These are phyloP conservation scores for Sinocyclocheilus maitianheensis DNA, from an alignment of 2,113 vertebrate genomes.

Conservation along the genomic window DNA sequence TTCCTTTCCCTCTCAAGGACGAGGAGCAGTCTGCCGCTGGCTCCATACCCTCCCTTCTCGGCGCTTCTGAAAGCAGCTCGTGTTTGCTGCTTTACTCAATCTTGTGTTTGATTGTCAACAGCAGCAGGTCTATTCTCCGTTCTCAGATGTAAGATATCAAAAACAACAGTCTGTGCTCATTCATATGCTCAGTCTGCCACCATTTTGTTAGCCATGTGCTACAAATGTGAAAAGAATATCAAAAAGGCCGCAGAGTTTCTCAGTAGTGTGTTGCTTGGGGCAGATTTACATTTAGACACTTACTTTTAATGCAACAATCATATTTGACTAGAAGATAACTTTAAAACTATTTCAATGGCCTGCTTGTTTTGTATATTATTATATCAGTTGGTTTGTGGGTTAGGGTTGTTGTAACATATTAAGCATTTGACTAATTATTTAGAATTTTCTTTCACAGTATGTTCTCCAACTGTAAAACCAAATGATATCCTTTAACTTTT, in stretches of 20 bases:
- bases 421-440: background rate
- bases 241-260: background rate
- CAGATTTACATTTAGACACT: background rate
- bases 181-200: background rate
- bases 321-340: background rate
- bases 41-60: background rate
- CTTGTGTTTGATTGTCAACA: slow-evolving; percentile 57
- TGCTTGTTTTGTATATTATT: background rate
- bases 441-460: background rate
- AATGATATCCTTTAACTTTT: background rate
- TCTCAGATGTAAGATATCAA: slow-evolving; percentile 31
- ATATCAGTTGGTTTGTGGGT: background rate
- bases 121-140: slow-evolving; percentile 36
- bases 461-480: background rate
- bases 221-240: background rate
- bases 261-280: background rate
- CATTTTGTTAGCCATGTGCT: slow-evolving; percentile 22
- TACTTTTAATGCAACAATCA: background rate
- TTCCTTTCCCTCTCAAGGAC: slow-evolving; percentile 56
- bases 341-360: background rate
- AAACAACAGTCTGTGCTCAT: slow-evolving; percentile 33
- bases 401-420: background rate
- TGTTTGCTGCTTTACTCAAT: slow-evolving; percentile 49
- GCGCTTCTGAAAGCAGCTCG: background rate
- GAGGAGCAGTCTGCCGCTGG: slow-evolving; percentile 8